These are phyloP conservation scores for Euschistus heros DNA, from an alignment of 1,140 invertebrate species.

Conservation along the genomic window DNA sequence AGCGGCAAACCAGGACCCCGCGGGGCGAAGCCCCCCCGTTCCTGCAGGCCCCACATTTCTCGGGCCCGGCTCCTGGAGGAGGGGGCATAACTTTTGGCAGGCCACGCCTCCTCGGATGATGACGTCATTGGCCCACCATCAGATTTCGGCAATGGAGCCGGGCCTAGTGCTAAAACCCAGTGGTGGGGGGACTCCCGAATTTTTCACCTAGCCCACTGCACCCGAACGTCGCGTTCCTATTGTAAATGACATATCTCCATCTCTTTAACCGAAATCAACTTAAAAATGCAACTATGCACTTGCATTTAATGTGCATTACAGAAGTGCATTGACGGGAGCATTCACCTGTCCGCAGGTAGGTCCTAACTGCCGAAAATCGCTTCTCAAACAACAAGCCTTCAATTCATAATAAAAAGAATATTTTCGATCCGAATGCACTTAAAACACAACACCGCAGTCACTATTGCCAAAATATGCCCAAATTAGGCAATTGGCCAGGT, in stretches of 20 bases:
- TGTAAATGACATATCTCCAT: too few species aligned
- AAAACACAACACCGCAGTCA: too few species aligned
- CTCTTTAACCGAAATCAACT: neutral
- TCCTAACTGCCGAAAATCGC: too few species aligned
- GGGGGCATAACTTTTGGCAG: neutral
- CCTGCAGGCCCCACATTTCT: neutral
- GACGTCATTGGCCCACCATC: conserved; percentile 5
- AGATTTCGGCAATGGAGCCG: conserved; percentile 17
- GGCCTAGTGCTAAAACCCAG: conserved; percentile 1
- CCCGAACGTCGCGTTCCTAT: neutral
- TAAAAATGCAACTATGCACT: neutral
- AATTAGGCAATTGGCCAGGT: neutral
- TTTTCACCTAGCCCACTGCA: neutral
- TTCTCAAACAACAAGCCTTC: too few species aligned
- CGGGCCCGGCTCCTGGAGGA: neutral
- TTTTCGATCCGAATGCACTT: too few species aligned
- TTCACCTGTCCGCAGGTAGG: too few species aligned
- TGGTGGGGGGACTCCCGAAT: conserved; percentile 2
- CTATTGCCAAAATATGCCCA: too few species aligned
- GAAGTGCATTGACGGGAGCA: too few species aligned
- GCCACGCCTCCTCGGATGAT: neutral
- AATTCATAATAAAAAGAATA: too few species aligned
- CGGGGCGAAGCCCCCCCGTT: too few species aligned
- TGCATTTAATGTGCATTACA: neutral
- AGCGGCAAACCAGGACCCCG: neutral